Base-by-base conservation (phyloP, 2,888 invertebrate species). In the Sericinus montela region DNA sequence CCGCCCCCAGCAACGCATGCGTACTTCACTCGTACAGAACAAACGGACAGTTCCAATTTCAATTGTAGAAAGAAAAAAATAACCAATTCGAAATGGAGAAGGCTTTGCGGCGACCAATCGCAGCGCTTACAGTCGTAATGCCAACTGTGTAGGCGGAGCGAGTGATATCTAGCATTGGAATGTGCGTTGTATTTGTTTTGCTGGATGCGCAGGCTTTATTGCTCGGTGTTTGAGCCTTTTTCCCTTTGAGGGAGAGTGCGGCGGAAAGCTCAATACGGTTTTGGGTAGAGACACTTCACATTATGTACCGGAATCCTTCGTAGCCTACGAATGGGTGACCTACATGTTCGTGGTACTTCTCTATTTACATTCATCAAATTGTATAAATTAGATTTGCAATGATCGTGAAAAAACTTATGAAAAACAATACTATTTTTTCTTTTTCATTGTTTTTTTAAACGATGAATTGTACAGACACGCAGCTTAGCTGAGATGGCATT, bases 141-240 rank as follows among this genome's bases (percentile, higher is more conserved):
- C 88, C 89, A 72, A 88, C 87, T 89, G 89, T 86, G 83, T 77
- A 78, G 87, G 88, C 85, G 89, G 79, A 64, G 87, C 84, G 72
- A 89, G 76, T 89, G 89, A 89, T 89, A 89, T 89, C 89, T 89
- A 84, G 86, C 83, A 89, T 89, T 89, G 88, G 87, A 88, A 88
- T 88, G 88, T 78, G 77, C 79, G 74, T 84, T 80, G 85, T 88
- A 88, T 88, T 88, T 88, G 87, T 88, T 86, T 86, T 87, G 87
- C 76, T 69, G 70, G 80, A 79, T 85, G 63, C 74, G 80, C 79
- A 87, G 84, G 85, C 88, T 89, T 75, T 89, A 89, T 84, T 80
- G 85, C 89, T 67, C 66, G 74, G 87, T 63, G 72, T 80, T 84
- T 84, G 85, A 80, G 87, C 72, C 80, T 81, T 80, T 87, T 88